Evolutionary conservation across 2,888 invertebrate genomes (phyloP).

Genomic region (Nomada hirtipes): DNA sequence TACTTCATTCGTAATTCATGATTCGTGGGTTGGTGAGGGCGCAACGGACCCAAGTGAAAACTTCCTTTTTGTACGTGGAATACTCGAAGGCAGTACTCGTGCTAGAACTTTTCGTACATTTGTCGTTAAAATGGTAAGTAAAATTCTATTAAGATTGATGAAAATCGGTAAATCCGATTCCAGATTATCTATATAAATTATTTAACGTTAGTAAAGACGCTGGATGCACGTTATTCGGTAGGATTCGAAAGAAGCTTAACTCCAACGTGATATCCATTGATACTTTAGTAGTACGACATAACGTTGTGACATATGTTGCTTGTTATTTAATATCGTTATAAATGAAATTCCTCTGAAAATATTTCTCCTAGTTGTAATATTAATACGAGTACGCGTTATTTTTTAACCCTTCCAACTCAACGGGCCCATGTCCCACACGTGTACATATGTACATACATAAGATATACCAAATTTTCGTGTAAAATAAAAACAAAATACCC

Average conservation of each 20-base stretch:
- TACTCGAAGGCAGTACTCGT: background rate
- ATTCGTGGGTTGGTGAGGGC: constrained; percentile 15
- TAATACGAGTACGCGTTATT: background rate
- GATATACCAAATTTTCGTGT: no score
- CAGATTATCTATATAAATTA: constrained; percentile 7
- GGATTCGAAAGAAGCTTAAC: constrained; percentile 13
- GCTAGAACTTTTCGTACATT: background rate
- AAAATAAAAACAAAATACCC: no score
- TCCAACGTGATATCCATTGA: no score
- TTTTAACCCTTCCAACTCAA: no score
- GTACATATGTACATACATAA: no score
- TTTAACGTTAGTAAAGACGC: background rate
- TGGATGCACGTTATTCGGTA: constrained; percentile 44
- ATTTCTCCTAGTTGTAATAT: background rate
- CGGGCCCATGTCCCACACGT: no score
- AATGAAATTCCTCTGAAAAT: background rate
- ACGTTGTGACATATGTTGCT: background rate
- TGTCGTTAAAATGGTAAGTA: constrained; percentile 43
- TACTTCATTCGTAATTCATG: no score
- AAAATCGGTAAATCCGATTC: constrained; percentile 4
- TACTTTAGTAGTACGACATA: background rate
- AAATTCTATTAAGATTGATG: constrained; percentile 42
- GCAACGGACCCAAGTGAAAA: background rate
- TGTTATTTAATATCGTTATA: background rate
- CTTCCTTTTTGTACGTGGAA: constrained; percentile 49